Evolutionary conservation across 2,888 invertebrate genomes (phyloP), one percentile per base, ranked within the genome.

Genomic region (Oscheius onirici): DNA sequence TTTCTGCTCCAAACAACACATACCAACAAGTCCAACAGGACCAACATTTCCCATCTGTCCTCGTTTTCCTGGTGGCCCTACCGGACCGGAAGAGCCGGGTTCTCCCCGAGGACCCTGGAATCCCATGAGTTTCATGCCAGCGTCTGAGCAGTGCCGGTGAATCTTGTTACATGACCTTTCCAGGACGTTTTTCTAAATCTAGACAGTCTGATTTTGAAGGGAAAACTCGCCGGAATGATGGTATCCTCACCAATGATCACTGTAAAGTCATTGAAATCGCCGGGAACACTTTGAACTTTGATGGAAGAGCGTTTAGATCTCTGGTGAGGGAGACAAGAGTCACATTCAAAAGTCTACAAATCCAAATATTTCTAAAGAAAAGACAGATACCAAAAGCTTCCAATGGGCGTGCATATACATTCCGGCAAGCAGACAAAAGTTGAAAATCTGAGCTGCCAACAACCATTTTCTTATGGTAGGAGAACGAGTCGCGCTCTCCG

Each of bases 191-290:
- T 49, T 46, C 69, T 69, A 34, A 54, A 22, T 46, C 2, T 20
- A 0, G 13, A 20, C 6, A 13, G 6, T 46, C 17, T 24, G 3
- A 22, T 49, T 10, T 20, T 17, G 49, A 22, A 13, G 20, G 28
- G 34, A 51, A 13, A 10, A 20, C 71, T 55, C 49, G 83, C 85
- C 54, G 86, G 86, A 60, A 86, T 86, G 24, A 86, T 86, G 0
- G 86, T 86, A 49, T 86, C 84, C 41, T 86, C 80, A 3, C 86
- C 86, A 22, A 86, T 76, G 40, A 86, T 79, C 3, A 86, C 79
- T 1, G 86, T 84, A 72, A 83, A 86, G 57, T 86, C 81, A 52
- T 81, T 81, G 26, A 84, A 61, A 61, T 84, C 81, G 10, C 78
- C 75, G 1, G 83, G 81, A 3, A 80, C 57, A 15, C 72, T 65